Evolutionary conservation across 2,888 invertebrate species (phyloP).

Genomic region (Netelia melanura): DNA sequence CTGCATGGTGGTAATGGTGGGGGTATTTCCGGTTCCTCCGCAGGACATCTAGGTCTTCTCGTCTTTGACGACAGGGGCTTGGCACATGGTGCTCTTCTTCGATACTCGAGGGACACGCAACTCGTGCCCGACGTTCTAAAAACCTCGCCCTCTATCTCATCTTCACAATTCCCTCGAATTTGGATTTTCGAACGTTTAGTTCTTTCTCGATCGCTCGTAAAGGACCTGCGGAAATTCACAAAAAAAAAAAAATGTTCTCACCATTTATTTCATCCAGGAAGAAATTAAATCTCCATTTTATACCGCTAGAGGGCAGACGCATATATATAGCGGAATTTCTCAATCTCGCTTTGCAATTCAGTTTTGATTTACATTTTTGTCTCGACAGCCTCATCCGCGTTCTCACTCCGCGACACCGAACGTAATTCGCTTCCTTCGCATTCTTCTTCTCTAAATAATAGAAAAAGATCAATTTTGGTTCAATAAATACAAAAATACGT

Average conservation of each 20-base stretch:
- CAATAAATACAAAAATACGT: background rate
- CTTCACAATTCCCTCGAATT: constrained; percentile 37
- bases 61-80: constrained; percentile 51
- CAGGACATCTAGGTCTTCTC: constrained; percentile 59
- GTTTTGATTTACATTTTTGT: constrained; percentile 46
- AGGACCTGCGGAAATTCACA: constrained; percentile 13
- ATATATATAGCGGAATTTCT: background rate
- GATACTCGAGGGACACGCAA: constrained; percentile 67
- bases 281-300: constrained; percentile 27
- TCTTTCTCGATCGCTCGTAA: constrained; percentile 8
- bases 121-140: constrained; percentile 29
- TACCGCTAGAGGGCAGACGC: background rate
- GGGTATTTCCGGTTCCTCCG: constrained; percentile 58
- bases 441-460: constrained; percentile 30
- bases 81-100: constrained; percentile 67
- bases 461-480: background rate
- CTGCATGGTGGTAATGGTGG: constrained; percentile 67
- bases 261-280: constrained; percentile 20
- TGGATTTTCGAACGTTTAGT: constrained; percentile 44
- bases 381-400: background rate
- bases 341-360: constrained; percentile 9
- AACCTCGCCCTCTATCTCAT: constrained; percentile 20
- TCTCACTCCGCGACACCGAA: constrained; percentile 8
- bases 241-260: background rate
- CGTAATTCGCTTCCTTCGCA: constrained; percentile 16